A percentile compares a stretch with the other conserved stretches of the same genome.
Conservation (phyloP, 2,888 invertebrate genomes). For the Capitulum mitella region DNA sequence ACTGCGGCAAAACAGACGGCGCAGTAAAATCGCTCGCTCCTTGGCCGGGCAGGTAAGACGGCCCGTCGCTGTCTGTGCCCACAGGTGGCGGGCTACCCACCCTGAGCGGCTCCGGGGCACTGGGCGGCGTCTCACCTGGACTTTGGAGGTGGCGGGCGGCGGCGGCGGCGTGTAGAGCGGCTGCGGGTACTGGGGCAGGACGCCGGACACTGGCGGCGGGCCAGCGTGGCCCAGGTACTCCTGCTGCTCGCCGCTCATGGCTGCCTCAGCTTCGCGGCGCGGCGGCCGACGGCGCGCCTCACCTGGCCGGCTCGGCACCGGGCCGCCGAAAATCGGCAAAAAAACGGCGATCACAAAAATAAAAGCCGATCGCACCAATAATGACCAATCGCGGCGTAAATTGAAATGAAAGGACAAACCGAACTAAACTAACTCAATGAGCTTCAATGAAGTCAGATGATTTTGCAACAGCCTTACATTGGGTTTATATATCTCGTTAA, state of each 20-base stretch:
- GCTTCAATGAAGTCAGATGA: slow-evolving; percentile 24
- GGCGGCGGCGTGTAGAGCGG: neutral
- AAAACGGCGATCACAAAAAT: neutral
- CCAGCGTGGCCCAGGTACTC: neutral
- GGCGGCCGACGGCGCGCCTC: too few relatives aligned
- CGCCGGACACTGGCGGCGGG: neutral
- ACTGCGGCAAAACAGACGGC: too few relatives aligned
- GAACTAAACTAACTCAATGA: slow-evolving; percentile 20
- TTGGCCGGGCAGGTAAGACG: too few relatives aligned
- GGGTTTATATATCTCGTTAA: slow-evolving; percentile 25
- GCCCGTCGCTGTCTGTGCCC: too few relatives aligned
- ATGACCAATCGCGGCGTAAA: slow-evolving; percentile 2
- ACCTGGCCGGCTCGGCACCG: neutral
- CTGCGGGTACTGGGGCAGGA: neutral
- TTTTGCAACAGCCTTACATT: slow-evolving; percentile 23
- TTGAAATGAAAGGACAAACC: slow-evolving; percentile 18
- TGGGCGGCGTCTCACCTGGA: neutral
- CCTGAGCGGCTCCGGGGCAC: neutral
- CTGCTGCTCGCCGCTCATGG: slow-evolving; percentile 7
- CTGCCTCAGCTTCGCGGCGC: too few relatives aligned
- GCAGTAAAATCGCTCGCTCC: too few relatives aligned
- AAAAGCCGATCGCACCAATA: neutral
- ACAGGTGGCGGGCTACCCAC: neutral
- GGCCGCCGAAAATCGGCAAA: neutral
- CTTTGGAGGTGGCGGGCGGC: neutral